Conservation (phyloP, 2,888 invertebrate species). For the Chirona hameri region DNA sequence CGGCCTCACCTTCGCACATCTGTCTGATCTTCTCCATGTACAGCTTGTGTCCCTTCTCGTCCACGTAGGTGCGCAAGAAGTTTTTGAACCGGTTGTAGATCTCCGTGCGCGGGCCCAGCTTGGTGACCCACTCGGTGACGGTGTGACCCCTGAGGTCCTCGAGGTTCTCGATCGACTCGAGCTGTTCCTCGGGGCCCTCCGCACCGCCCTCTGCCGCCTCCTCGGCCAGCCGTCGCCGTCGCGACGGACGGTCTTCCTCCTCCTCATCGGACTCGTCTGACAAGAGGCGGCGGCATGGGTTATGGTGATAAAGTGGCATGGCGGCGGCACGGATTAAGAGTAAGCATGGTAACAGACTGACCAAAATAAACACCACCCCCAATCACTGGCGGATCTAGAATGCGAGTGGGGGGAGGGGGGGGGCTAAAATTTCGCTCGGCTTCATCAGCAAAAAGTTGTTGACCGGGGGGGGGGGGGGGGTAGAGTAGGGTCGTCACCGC, state of each 20-base stretch:
- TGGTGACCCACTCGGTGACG: slow-evolving; percentile 93
- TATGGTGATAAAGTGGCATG: neutral
- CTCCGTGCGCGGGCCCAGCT: slow-evolving; percentile 92
- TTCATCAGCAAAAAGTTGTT: no score
- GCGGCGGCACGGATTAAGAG: no score
- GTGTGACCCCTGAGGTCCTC: slow-evolving; percentile 96
- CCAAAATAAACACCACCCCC: no score
- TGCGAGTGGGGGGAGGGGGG: no score
- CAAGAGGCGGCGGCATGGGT: neutral
- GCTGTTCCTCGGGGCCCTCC: slow-evolving; percentile 71
- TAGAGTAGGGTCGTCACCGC: no score
- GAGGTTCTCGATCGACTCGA: slow-evolving; percentile 95
- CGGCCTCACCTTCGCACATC: slow-evolving; percentile 81
- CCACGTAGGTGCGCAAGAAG: slow-evolving; percentile 84
- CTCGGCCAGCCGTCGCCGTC: slow-evolving; percentile 75
- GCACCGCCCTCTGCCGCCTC: slow-evolving; percentile 76
- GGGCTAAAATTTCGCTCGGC: no score
- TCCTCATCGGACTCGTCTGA: slow-evolving; percentile 73
- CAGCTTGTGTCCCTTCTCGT: slow-evolving; percentile 78
- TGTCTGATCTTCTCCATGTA: slow-evolving; percentile 88
- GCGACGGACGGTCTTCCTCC: slow-evolving; percentile 61
- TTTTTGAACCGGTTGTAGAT: slow-evolving; percentile 89
- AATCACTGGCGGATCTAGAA: no score
- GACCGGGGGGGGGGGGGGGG: no score
- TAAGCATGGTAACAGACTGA: no score